These are phyloP conservation scores for Stegostoma tigrinum DNA, from an alignment of 2,113 vertebrate genomes.

Conservation along the genomic window DNA sequence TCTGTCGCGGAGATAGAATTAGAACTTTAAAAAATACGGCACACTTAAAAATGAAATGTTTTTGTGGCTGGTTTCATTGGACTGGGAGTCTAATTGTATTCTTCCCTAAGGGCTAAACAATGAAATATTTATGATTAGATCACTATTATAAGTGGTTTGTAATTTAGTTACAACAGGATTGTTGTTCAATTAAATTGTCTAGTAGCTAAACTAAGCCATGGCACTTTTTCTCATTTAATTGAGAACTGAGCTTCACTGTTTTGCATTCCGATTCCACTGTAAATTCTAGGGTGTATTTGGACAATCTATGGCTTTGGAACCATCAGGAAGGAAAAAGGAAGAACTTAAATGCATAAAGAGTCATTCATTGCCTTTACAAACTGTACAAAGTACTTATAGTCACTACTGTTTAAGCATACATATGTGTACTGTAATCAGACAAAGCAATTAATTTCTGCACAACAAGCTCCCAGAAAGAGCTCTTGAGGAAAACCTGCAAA, in stretches of 20 bases:
- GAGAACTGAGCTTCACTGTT: neutral
- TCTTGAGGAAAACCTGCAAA: neutral
- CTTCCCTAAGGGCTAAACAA: slow-evolving; percentile 30
- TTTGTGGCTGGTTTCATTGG: neutral
- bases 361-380: neutral
- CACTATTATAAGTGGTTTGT: slow-evolving; percentile 21
- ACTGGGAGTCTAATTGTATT: slow-evolving; percentile 12
- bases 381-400: neutral
- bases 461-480: neutral
- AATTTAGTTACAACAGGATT: slow-evolving; percentile 31
- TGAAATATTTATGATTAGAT: slow-evolving; percentile 16
- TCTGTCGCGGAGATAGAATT: neutral
- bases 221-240: neutral
- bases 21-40: neutral
- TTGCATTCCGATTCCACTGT: neutral
- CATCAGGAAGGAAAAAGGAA: neutral
- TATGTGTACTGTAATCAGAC: neutral
- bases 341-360: neutral
- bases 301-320: neutral
- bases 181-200: slow-evolving; percentile 32
- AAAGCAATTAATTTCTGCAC: neutral
- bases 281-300: neutral
- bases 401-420: neutral
- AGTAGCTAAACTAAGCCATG: neutral
- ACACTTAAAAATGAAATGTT: slow-evolving; percentile 26